Conservation (phyloP, 2,888 invertebrate species). For the Eristalis intricaria region DNA sequence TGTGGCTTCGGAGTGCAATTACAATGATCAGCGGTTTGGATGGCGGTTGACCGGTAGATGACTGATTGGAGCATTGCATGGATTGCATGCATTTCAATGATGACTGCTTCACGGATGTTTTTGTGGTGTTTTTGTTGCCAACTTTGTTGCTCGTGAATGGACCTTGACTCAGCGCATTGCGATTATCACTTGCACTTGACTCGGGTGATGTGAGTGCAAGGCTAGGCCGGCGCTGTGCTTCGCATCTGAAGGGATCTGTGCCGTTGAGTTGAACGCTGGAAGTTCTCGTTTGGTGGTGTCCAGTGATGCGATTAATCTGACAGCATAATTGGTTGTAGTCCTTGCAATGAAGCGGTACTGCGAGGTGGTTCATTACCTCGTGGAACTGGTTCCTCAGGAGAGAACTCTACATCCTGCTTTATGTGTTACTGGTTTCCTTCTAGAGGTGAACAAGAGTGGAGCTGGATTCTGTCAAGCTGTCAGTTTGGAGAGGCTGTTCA, state of each 20-base stretch:
- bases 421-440: too few relatives aligned
- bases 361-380: background rate
- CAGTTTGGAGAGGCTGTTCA: background rate
- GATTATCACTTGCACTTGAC: constrained; percentile 42
- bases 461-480: background rate
- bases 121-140: background rate
- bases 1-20: constrained; percentile 26
- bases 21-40: constrained; percentile 25
- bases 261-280: too few relatives aligned
- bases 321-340: constrained; percentile 1
- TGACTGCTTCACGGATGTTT: background rate
- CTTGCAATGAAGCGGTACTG: constrained; percentile 16
- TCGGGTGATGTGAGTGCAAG: background rate
- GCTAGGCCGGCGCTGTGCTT: background rate
- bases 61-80: constrained; percentile 57
- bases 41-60: constrained; percentile 28
- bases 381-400: background rate
- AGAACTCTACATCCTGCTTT: background rate
- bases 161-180: constrained; percentile 49
- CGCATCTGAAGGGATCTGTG: background rate
- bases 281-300: background rate
- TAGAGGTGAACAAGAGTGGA: background rate
- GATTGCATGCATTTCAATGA: constrained; percentile 28
- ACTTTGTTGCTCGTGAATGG: background rate
- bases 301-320: background rate